phyloP scores from a whole-genome alignment of 1,140 invertebrate genomes.

The Drosophila ananassae region DNA sequence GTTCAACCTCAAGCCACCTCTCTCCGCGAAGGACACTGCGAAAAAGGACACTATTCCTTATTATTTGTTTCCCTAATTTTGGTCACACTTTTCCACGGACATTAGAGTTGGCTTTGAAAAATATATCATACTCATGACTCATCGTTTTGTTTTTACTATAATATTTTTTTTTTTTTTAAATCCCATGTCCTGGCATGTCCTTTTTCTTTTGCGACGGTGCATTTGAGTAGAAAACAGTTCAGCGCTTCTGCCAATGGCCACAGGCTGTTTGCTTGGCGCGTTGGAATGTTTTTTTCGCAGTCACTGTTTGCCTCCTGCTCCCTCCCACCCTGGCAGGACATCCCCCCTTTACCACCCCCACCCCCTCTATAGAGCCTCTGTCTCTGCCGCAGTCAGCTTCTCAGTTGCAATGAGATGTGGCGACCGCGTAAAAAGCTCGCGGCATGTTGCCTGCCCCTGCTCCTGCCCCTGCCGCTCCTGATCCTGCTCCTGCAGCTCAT shows the following conservation, averaged over 20 bases:
- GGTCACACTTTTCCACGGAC: too few relatives aligned
- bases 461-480: too few relatives aligned
- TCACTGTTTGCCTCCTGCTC: constrained; percentile 33
- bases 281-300: constrained; percentile 50
- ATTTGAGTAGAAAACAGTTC: constrained; percentile 2
- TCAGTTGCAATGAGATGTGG: constrained; percentile 10
- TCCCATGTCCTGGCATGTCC: not conserved
- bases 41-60: not conserved
- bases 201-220: not conserved
- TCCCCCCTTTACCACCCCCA: too few relatives aligned
- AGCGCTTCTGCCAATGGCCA: constrained; percentile 31
- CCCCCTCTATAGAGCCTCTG: too few relatives aligned
- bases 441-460: constrained; percentile 31
- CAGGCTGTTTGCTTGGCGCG: constrained; percentile 54
- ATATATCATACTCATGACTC: not conserved
- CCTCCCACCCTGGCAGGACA: not conserved
- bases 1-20: constrained; percentile 2
- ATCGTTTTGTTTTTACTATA: not conserved
- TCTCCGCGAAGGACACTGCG: not conserved
- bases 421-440: constrained; percentile 41
- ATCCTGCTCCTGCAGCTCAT: constrained; percentile 35
- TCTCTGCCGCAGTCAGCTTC: too few relatives aligned
- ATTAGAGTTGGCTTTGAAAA: not conserved
- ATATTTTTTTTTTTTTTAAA: not conserved
- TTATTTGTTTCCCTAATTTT: too few relatives aligned